Percentiles rank a stretch among this genome's conserved stretches.
Conservation (phyloP, 2,888 invertebrate genomes). For the Philhelius pedissequus region DNA sequence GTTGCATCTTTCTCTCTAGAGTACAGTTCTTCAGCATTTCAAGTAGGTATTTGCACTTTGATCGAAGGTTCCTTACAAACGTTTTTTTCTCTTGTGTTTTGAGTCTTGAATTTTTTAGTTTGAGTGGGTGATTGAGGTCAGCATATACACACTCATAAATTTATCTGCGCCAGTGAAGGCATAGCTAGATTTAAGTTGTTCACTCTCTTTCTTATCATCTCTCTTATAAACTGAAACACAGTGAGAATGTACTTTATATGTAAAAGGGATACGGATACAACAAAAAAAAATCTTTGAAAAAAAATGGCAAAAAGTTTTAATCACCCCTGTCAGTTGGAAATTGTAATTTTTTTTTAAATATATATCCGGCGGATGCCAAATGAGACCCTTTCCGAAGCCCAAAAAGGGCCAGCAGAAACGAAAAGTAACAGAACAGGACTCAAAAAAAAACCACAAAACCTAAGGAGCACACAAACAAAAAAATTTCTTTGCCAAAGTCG, state of each 20-base stretch:
- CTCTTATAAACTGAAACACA: background rate
- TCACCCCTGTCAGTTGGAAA: conserved; percentile 17
- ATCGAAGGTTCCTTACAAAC: conserved; percentile 30
- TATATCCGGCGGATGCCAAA: conserved; percentile 27
- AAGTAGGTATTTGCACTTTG: conserved; percentile 43
- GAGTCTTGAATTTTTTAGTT: background rate
- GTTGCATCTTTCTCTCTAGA: conserved; percentile 1
- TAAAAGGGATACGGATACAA: too few species aligned
- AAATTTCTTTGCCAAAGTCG: conserved; percentile 28
- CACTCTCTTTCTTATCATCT: background rate
- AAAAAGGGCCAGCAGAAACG: background rate
- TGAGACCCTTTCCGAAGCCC: conserved; percentile 26
- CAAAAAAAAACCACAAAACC: background rate
- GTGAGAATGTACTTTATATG: too few species aligned
- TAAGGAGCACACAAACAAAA: conserved; percentile 8
- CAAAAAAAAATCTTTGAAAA: background rate
- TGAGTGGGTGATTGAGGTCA: conserved; percentile 36
- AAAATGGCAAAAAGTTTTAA: conserved; percentile 22
- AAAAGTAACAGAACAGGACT: background rate
- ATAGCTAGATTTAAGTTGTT: background rate
- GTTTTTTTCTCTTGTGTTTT: background rate
- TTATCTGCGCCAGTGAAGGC: background rate
- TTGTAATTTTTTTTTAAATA: background rate
- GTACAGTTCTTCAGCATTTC: background rate
- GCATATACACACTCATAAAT: background rate